phyloP scores from a whole-genome alignment of 2,888 invertebrate species.

The Calliopum simillimum region DNA sequence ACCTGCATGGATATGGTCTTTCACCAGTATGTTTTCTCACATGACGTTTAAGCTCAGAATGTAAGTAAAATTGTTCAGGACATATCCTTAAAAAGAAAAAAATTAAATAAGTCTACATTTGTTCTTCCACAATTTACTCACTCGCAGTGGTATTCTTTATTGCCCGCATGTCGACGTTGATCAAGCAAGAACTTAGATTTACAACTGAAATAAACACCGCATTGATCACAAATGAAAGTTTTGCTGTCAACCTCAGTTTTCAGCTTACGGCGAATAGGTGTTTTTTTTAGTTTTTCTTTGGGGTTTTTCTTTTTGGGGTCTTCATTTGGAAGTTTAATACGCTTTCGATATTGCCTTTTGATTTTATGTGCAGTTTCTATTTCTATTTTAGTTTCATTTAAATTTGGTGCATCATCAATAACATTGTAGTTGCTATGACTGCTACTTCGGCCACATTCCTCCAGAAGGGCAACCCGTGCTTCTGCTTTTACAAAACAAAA shows the following conservation, averaged over 20 bases:
- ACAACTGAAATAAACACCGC: conserved; percentile 55
- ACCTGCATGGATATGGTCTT: conserved; percentile 40
- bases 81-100: conserved; percentile 30
- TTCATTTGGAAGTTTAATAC: too few relatives aligned
- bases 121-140: conserved; percentile 40
- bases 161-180: conserved; percentile 58
- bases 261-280: conserved; percentile 9
- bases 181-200: conserved; percentile 57
- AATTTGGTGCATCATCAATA: background rate
- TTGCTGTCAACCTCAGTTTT: conserved; percentile 13
- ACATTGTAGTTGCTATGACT: background rate
- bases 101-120: too few relatives aligned
- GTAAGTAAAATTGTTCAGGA: conserved; percentile 32
- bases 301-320: background rate
- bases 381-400: background rate
- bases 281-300: conserved; percentile 14
- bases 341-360: too few relatives aligned
- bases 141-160: conserved; percentile 60
- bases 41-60: conserved; percentile 38
- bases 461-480: background rate
- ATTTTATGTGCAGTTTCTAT: too few relatives aligned
- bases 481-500: background rate
- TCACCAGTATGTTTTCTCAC: conserved; percentile 43
- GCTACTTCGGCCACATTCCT: background rate
- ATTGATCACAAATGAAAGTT: conserved; percentile 58